Percentiles rank a stretch among this genome's conserved stretches.
Evolutionary conservation across 92 coral and sea anemone genomes (phyloP).

Genomic region (Zoanthus sansibaricus): DNA sequence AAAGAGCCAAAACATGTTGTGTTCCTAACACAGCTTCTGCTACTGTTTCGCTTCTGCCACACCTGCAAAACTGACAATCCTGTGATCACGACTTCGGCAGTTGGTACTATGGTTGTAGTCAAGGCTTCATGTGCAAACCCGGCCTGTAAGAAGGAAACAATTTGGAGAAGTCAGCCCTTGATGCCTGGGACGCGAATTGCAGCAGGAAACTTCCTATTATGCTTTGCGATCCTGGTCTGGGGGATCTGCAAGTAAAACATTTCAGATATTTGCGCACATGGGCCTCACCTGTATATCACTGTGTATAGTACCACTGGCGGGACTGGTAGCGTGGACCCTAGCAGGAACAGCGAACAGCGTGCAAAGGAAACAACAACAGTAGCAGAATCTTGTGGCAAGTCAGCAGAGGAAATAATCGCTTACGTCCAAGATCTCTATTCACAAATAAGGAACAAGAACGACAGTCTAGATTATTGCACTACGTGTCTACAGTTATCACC

Average conservation of each 20-base stretch:
- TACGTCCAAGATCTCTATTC: slow-evolving; percentile 13
- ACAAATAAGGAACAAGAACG: background rate
- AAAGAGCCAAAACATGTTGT: background rate
- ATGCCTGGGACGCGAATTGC: slow-evolving; percentile 4
- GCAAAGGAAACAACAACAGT: too few species aligned
- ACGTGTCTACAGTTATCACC: background rate
- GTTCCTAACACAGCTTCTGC: slow-evolving; percentile 9
- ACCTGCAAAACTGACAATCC: slow-evolving; percentile 11
- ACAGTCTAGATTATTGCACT: background rate
- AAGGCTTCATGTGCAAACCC: slow-evolving; percentile 17
- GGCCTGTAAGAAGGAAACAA: slow-evolving; percentile 14
- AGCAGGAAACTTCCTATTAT: background rate
- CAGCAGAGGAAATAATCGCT: background rate
- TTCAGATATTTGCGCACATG: slow-evolving; percentile 4
- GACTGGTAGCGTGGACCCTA: too few species aligned
- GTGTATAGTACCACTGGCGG: background rate
- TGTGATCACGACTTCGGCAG: slow-evolving; percentile 15
- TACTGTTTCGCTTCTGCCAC: slow-evolving; percentile 7
- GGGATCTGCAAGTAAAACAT: slow-evolving; percentile 5
- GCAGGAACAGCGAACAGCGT: too few species aligned
- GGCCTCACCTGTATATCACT: slow-evolving; percentile 2
- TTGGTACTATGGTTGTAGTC: slow-evolving; percentile 26
- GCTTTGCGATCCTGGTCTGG: slow-evolving; percentile 7
- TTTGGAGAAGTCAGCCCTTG: slow-evolving; percentile 27
- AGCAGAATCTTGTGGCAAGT: too few species aligned